Conservation (phyloP, 2,888 invertebrate species). For the Anthrax anthrax region DNA sequence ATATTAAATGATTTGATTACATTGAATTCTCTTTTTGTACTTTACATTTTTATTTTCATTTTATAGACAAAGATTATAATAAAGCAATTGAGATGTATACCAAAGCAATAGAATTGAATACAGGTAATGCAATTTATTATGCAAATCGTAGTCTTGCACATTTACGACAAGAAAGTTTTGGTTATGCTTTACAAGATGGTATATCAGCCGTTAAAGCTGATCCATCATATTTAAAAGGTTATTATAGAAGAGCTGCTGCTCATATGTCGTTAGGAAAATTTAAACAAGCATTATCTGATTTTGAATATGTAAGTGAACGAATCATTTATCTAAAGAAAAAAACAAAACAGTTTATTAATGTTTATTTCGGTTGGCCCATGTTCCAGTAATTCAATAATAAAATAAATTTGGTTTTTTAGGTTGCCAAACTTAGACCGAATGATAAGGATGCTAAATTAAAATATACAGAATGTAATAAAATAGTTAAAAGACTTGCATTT, state of each 20-base stretch:
- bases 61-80: conserved; percentile 79
- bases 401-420: conserved; percentile 45
- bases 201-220: conserved; percentile 82
- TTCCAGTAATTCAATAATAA: too few relatives aligned
- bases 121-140: conserved; percentile 73
- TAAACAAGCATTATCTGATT: conserved; percentile 90
- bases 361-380: neutral
- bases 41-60: conserved; percentile 7
- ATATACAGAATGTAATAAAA: conserved; percentile 87
- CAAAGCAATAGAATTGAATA: conserved; percentile 76
- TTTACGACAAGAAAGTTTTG: conserved; percentile 86
- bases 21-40: too few relatives aligned
- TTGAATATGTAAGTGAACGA: conserved; percentile 67
- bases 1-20: too few relatives aligned
- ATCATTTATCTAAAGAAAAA: neutral
- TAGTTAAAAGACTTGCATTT: conserved; percentile 88
- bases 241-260: conserved; percentile 90
- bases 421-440: conserved; percentile 79
- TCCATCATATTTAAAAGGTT: conserved; percentile 84
- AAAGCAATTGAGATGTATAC: conserved; percentile 78
- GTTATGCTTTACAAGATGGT: conserved; percentile 86
- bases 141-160: conserved; percentile 94
- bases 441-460: conserved; percentile 91
- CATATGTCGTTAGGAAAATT: conserved; percentile 97
- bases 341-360: too few relatives aligned